Conservation (phyloP, 2,113 vertebrate genomes). For the Entomyzon cyanotis region DNA sequence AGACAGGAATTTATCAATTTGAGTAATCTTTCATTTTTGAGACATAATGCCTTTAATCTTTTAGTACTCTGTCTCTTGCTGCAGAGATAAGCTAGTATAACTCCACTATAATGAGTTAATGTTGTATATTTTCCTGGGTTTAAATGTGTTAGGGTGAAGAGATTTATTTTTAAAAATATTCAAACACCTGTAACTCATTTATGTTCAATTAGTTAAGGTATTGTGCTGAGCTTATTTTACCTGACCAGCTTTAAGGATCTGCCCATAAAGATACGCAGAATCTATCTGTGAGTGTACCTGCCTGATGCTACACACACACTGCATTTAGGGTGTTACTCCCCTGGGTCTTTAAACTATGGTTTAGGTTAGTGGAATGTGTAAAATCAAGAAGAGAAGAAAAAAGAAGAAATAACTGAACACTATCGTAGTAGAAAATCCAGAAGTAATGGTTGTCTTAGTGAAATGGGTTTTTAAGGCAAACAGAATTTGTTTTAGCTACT, state of each 20-base stretch:
- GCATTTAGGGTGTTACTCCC: background rate
- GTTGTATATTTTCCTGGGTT: background rate
- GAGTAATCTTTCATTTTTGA: background rate
- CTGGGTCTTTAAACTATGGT: background rate
- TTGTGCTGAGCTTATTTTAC: background rate
- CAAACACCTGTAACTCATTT: slow-evolving; percentile 3
- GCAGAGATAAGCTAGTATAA: background rate
- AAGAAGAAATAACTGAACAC: background rate
- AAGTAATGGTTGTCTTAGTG: background rate
- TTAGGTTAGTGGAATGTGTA: background rate
- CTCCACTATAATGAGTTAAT: background rate
- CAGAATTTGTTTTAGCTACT: slow-evolving; percentile 15
- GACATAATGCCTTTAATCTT: background rate
- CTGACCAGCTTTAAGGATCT: background rate
- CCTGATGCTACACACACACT: background rate
- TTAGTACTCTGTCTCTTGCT: background rate
- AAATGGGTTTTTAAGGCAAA: slow-evolving; percentile 20
- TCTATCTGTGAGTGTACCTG: background rate
- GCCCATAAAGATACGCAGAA: background rate
- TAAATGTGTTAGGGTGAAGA: background rate
- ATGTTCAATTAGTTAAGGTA: background rate
- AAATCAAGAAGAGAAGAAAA: background rate
- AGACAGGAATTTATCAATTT: background rate
- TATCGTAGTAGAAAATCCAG: background rate
- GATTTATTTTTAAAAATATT: background rate